Evolutionary conservation across 1,140 invertebrate genomes (phyloP), one percentile per base, ranked within the genome.

Genomic region (Chymomyza costata): DNA sequence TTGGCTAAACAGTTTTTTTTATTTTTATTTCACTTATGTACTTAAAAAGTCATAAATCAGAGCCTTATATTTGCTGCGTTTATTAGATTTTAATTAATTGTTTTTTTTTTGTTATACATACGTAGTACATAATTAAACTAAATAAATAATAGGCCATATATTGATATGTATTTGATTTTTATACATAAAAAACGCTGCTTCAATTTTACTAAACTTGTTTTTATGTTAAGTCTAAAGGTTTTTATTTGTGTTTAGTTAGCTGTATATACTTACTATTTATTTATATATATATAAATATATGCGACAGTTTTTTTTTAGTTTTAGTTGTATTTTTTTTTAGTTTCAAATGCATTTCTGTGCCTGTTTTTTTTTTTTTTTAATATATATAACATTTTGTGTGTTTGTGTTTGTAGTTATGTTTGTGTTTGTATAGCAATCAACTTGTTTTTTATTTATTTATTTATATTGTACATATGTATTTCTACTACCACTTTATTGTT

Each of bases 111-210:
- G 40, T 32, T 57, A 21, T 51, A 19, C 45, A 50, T 64, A 21
- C 30, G 16, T 30, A 65, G 46, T 65, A 61, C 54, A 57, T 76
- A 59, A 83, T 71, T 62, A 74, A 68, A 83, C 61, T 80, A 74
- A 83, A 83, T 80, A 83, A 74, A 82, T 64, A 65, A 73, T 84
- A 83, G 82, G 82, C 82, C 82, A 83, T 84, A 82, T 80, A 82
- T 65, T 84, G 82, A 84, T 84, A 84, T 84, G 82, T 84, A 83
- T 84, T 80, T 84, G 82, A 84, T 84, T 82, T 71, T 84, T 83
- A 80, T 76, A 83, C 81, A 82, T 74, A 78, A 81, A 83, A 83
- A 81, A 71, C 81, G 59, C 64, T 83, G 63, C 63, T 51, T 60
- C 65, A 61, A 62, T 43, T 56, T 76, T 48, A 78, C 73, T 65